Evolutionary conservation across 2,797 vertebrate species (phyloP), one percentile per base, ranked within the genome.

Genomic region (Brotula barbata): DNA sequence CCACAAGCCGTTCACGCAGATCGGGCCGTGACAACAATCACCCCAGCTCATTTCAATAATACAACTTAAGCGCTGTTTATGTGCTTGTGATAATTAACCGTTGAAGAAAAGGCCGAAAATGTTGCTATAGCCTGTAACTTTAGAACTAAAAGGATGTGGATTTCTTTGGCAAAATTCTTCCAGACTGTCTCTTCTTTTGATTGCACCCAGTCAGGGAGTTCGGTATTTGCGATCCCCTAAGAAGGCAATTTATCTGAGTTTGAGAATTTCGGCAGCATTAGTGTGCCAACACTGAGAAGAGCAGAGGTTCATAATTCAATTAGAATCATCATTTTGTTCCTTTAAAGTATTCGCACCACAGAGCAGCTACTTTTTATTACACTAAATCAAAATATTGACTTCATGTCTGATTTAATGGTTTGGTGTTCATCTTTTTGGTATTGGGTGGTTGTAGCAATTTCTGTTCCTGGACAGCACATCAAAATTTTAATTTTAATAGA

Each of bases 31-130:
- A n/a, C n/a, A n/a, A n/a, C n/a, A n/a, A n/a, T n/a, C n/a, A 79
- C 40, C 63, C 34, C 3, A 52, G 49, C 57, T 67, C 62, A 87
- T 84, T 87, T 71, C 59, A 69, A 69, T 82, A 87, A 88, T 86
- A 82, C 62, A 75, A 56, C 66, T 47, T 64, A 60, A 77, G 72
- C 60, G 68, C 76, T 68, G 71, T 87, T 82, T 77, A 73, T 73
- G 71, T 55, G 65, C 60, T 75, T 37, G 59, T 33, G 36, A 79
- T 82, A 86, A 86, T 85, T 80, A 81, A 81, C 78, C 73, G 54
- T 44, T 70, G 54, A 21, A 75, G 42, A 53, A 44, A 70, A 6
- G 25, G 0, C 51, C 65, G 47, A 46, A 66, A 82, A 59, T 25
- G 58, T 59, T 40, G 70, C 52, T 61, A 53, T 37, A 17, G 40